phyloP scores from a whole-genome alignment of 1,140 invertebrate species.

The Contarinia nasturtii region DNA sequence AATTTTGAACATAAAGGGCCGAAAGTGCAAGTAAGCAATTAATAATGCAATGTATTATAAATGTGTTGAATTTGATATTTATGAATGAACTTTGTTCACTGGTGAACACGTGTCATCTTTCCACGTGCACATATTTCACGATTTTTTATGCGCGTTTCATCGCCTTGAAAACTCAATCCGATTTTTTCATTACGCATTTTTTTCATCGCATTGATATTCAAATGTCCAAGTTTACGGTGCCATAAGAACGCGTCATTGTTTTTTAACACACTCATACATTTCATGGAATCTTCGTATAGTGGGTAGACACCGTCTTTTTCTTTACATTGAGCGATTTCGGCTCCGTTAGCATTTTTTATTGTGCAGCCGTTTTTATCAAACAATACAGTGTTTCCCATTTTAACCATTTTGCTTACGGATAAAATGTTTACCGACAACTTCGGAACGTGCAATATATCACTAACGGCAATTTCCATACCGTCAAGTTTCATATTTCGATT shows the following conservation, averaged over 20 bases:
- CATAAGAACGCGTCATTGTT: background rate
- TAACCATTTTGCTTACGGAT: constrained; percentile 1
- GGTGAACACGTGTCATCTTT: too few species aligned
- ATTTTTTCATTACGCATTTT: constrained; percentile 1
- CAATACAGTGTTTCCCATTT: constrained; percentile 1
- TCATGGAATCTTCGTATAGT: background rate
- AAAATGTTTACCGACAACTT: constrained; percentile 3
- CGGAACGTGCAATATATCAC: constrained; percentile 3
- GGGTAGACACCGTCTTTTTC: constrained; percentile 1
- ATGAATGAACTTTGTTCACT: too few species aligned
- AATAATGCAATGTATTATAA: too few species aligned
- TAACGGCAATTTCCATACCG: background rate
- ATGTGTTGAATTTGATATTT: too few species aligned
- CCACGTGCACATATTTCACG: too few species aligned
- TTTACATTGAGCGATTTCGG: constrained; percentile 1
- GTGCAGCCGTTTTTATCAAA: constrained; percentile 1
- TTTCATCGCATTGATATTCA: background rate
- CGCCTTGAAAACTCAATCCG: constrained; percentile 2
- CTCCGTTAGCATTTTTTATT: background rate
- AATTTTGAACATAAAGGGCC: too few species aligned
- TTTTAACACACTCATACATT: constrained; percentile 2
- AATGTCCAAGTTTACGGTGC: constrained; percentile 5
- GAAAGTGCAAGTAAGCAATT: too few species aligned
- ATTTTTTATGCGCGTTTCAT: too few species aligned
- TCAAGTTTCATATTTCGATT: constrained; percentile 9